Percentiles rank a stretch among this genome's conserved stretches.
phyloP scores from a whole-genome alignment of 2,888 invertebrate species.

The Piscicola geometra region DNA sequence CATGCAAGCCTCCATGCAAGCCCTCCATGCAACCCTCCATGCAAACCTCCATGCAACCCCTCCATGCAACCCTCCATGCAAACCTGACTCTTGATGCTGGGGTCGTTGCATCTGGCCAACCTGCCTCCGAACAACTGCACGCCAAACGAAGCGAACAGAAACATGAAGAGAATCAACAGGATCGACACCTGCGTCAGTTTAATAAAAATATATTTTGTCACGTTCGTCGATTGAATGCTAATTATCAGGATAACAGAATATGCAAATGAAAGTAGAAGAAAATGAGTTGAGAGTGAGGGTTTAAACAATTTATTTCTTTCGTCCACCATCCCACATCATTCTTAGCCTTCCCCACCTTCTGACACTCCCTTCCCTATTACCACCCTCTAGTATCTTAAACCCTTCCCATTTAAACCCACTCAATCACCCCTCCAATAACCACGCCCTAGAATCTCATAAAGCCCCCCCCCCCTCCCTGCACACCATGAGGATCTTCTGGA shows the following conservation, averaged over 20 bases:
- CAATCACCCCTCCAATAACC: too few species aligned
- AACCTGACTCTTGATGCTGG: constrained; percentile 64
- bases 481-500: constrained; percentile 96
- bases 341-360: too few species aligned
- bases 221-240: not conserved
- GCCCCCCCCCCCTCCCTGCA: too few species aligned
- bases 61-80: not conserved
- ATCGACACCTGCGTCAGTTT: constrained; percentile 73
- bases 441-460: too few species aligned
- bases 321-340: too few species aligned
- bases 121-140: constrained; percentile 95
- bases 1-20: too few species aligned
- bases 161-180: constrained; percentile 90
- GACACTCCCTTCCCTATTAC: too few species aligned
- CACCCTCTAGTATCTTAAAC: too few species aligned
- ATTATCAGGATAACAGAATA: not conserved
- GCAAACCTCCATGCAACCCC: constrained; percentile 33
- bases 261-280: not conserved
- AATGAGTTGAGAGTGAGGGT: not conserved
- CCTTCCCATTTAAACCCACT: too few species aligned
- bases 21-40: too few species aligned
- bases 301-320: too few species aligned
- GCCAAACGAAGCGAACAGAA: constrained; percentile 97
- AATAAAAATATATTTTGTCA: too few species aligned
- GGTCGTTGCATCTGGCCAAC: constrained; percentile 93